A percentile compares a stretch with the other conserved stretches of the same genome.
These are phyloP conservation scores for Cylloceria caligata DNA, from an alignment of 2,888 invertebrate genomes.

Conservation along the genomic window DNA sequence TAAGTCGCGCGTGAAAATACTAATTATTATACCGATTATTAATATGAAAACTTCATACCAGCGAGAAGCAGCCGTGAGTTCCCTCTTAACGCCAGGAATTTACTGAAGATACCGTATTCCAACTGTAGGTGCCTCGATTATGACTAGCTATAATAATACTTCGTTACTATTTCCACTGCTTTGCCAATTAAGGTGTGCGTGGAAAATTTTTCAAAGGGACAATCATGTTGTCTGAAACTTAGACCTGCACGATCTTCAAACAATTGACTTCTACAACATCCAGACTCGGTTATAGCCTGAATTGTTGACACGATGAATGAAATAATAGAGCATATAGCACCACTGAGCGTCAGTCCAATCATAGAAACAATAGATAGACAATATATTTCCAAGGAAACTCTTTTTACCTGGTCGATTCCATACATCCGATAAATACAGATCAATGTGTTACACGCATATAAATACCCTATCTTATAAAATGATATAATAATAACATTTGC, in stretches of 20 bases:
- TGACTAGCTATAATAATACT: constrained; percentile 70
- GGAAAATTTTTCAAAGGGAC: constrained; percentile 8
- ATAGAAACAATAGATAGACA: neutral
- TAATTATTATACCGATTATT: constrained; percentile 85
- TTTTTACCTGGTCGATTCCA: neutral
- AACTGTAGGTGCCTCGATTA: constrained; percentile 73
- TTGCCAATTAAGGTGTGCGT: constrained; percentile 56
- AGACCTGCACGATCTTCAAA: neutral
- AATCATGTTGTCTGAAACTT: neutral
- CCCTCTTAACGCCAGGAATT: constrained; percentile 70
- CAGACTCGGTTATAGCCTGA: neutral
- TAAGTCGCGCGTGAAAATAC: constrained; percentile 85
- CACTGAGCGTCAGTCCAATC: neutral
- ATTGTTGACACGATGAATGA: neutral
- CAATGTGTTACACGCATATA: too few species aligned
- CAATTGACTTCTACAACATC: neutral
- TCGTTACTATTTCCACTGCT: constrained; percentile 52
- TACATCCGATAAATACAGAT: constrained; percentile 1
- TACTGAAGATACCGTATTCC: constrained; percentile 58
- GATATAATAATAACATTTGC: too few species aligned
- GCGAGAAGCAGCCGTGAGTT: constrained; percentile 66
- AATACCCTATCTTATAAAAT: neutral
- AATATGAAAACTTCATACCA: constrained; percentile 83
- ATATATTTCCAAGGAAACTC: neutral
- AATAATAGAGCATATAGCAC: neutral